Evolutionary conservation across 92 coral and sea anemone species (phyloP).

Genomic region (Epizoanthus illoricatus): DNA sequence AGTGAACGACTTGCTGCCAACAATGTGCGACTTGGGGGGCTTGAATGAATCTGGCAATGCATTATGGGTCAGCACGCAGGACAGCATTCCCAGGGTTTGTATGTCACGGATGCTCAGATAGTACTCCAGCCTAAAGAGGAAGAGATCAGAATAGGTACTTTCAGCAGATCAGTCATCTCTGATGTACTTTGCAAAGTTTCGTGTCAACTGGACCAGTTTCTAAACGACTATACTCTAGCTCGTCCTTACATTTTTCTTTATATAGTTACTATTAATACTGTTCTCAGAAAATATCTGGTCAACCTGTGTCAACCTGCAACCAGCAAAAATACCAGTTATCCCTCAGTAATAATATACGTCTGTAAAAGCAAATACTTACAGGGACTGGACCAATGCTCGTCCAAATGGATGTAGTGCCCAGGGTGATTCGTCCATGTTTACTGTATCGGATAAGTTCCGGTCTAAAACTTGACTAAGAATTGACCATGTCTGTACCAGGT

Average conservation of each 20-base stretch:
- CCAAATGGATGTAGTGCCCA: constrained; percentile 99
- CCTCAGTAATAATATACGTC: background rate
- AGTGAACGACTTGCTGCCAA: constrained; percentile 75
- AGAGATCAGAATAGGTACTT: background rate
- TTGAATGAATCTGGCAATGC: constrained; percentile 87
- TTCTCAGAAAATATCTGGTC: too few species aligned
- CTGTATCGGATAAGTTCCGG: constrained; percentile 67
- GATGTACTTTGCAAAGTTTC: too few species aligned
- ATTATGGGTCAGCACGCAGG: constrained; percentile 79
- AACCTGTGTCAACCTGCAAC: too few species aligned
- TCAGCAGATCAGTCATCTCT: too few species aligned
- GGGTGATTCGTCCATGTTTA: constrained; percentile 82
- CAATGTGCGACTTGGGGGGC: constrained; percentile 55
- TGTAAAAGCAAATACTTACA: constrained; percentile 66
- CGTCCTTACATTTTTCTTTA: too few species aligned
- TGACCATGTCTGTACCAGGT: constrained; percentile 98
- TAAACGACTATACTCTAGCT: too few species aligned
- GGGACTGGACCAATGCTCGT: constrained; percentile 69
- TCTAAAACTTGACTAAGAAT: constrained; percentile 83
- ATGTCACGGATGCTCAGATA: constrained; percentile 82
- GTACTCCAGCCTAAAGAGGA: constrained; percentile 70
- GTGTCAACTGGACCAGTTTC: too few species aligned
- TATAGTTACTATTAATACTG: too few species aligned
- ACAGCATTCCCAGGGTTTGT: constrained; percentile 90
- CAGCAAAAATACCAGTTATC: too few species aligned